These are phyloP conservation scores for Oscheius sp. DNA, from an alignment of 2,888 invertebrate species.

Conservation along the genomic window DNA sequence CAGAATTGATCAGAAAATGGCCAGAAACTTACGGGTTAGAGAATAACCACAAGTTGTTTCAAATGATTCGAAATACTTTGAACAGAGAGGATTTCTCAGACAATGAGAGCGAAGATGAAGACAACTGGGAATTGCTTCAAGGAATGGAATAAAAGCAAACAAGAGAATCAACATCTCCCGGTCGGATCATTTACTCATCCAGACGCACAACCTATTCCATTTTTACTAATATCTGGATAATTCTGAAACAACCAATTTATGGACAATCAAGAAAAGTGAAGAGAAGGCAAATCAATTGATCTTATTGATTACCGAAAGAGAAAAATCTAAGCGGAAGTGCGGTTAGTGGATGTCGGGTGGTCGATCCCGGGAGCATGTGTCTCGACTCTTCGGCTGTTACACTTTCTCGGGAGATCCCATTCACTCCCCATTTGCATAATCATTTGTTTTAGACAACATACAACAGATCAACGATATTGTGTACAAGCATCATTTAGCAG, in stretches of 20 bases:
- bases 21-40: slow-evolving; percentile 39
- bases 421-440: slow-evolving; percentile 3
- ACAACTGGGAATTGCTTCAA: slow-evolving; percentile 41
- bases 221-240: slow-evolving; percentile 4
- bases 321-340: slow-evolving; percentile 7
- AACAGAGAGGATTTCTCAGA: slow-evolving; percentile 46
- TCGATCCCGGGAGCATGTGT: slow-evolving; percentile 30
- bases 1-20: slow-evolving; percentile 9
- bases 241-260: background rate
- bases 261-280: background rate
- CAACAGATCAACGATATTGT: background rate
- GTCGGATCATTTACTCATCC: background rate
- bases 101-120: slow-evolving; percentile 53
- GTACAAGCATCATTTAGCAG: background rate
- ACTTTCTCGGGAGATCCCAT: slow-evolving; percentile 7
- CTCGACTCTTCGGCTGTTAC: slow-evolving; percentile 22
- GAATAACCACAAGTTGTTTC: slow-evolving; percentile 51
- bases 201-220: background rate
- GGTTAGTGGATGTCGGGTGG: slow-evolving; percentile 22
- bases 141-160: background rate
- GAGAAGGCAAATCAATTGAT: too few relatives aligned
- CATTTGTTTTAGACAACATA: background rate
- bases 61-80: slow-evolving; percentile 40
- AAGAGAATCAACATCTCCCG: slow-evolving; percentile 3
- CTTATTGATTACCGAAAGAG: background rate